Evolutionary conservation across 2,113 vertebrate species (phyloP).

Genomic region (Myiagra hebetior): DNA sequence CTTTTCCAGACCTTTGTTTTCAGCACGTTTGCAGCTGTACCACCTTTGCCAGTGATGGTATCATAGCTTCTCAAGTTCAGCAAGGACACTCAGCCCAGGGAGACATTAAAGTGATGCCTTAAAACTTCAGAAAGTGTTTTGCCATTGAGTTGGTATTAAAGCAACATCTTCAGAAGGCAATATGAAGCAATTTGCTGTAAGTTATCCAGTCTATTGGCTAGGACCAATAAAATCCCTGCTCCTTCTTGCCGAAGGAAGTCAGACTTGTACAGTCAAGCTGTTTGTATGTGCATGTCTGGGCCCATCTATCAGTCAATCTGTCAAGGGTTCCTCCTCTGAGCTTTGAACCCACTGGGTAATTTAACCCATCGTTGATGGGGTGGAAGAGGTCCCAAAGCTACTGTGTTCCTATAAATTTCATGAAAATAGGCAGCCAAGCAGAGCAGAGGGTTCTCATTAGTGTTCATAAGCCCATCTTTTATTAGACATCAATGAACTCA

Average conservation of each 20-base stretch:
- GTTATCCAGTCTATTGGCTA: neutral
- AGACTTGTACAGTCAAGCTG: slow-evolving; percentile 3
- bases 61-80: neutral
- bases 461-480: slow-evolving; percentile 36
- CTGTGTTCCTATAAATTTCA: slow-evolving; percentile 10
- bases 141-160: neutral
- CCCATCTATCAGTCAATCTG: slow-evolving; percentile 34
- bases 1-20: neutral
- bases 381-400: slow-evolving; percentile 29
- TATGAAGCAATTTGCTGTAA: neutral
- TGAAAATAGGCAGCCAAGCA: slow-evolving; percentile 30
- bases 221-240: neutral
- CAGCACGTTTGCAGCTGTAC: neutral
- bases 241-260: neutral
- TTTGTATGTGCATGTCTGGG: neutral
- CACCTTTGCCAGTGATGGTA: neutral
- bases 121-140: neutral
- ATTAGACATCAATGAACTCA: slow-evolving; percentile 45
- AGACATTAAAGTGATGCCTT: neutral
- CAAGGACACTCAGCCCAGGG: neutral
- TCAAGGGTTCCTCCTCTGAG: slow-evolving; percentile 20
- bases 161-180: neutral
- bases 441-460: slow-evolving; percentile 46
- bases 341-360: slow-evolving; percentile 40
- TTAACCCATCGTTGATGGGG: neutral